Evolutionary conservation across 2,113 vertebrate species (phyloP), one percentile per base, ranked within the genome.

Genomic region (Synchiropus splendidus): DNA sequence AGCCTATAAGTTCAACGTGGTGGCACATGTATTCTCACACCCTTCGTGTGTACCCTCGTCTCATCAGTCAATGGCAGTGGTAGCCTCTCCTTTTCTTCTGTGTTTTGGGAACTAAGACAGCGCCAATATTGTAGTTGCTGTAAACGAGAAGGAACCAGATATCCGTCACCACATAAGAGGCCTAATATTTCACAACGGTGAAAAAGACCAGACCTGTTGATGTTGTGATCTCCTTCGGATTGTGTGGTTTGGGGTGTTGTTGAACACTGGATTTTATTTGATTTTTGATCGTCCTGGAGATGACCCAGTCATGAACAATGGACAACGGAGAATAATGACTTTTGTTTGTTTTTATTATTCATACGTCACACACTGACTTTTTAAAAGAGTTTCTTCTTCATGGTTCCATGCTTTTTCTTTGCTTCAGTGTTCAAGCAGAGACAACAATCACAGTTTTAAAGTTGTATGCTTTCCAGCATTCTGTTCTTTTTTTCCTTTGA

Each of bases 381-480:
- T 77, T 83, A 69, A 78, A 71, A 82, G 64, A 81, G 87, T 83
- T 82, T 83, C 84, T 85, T 83, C 78, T 77, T 78, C 63, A 80
- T 83, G 77, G 83, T 83, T 85, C 87, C 85, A 88, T 71, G 1
- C 59, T 68, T 72, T 83, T 71, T 75, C 48, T 79, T 79, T 68
- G 85, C 86, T 60, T 68, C 67, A 64, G 64, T 59, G 52, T 54
- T 61, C 81, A 67, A 62, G 59, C 80, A 72, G 72, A 17, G 33
- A 18, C 34, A 36, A 64, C 47, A 58, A 40, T 65, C 41, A 42
- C 76, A 58, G 51, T 56, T 78, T 78, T 66, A 79, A 77, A 71
- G 88, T 86, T 63, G 70, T 85, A 88, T 89, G 87, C 89, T 88
- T 84, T 85, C 76, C 63, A 61, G 88, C 85, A n/a, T n/a, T n/a